These are phyloP conservation scores for Falco peregrinus DNA, from an alignment of 2,797 vertebrate species.

Conservation along the genomic window DNA sequence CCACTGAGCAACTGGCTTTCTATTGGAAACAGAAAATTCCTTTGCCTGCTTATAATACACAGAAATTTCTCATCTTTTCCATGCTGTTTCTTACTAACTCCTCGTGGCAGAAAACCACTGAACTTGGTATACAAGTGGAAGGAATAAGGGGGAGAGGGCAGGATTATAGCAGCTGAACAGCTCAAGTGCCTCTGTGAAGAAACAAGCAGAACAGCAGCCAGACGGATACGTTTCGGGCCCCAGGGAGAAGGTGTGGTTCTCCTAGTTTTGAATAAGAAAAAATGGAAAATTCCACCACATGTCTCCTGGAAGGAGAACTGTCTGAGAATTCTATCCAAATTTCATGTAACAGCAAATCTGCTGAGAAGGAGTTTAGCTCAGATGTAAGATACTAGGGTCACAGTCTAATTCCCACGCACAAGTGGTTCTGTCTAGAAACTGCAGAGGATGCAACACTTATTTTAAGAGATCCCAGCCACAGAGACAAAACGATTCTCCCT, in stretches of 20 bases:
- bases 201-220: background rate
- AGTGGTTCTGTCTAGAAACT: background rate
- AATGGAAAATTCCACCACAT: constrained; percentile 39
- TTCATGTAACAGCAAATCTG: constrained; percentile 12
- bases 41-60: background rate
- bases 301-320: constrained; percentile 13
- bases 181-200: background rate
- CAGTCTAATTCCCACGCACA: background rate
- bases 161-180: background rate
- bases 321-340: constrained; percentile 23
- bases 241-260: constrained; percentile 23
- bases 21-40: background rate
- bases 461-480: background rate
- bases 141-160: background rate
- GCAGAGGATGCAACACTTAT: background rate
- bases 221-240: background rate
- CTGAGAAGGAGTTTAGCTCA: constrained; percentile 32
- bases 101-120: background rate
- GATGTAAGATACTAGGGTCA: background rate
- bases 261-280: background rate
- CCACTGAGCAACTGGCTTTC: background rate
- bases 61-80: background rate
- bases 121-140: background rate
- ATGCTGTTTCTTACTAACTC: background rate
- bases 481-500: constrained; percentile 5